These are phyloP conservation scores for Agelas oroides DNA, from an alignment of 37 sponge, comb jelly and placozoan species.

Conservation along the genomic window DNA sequence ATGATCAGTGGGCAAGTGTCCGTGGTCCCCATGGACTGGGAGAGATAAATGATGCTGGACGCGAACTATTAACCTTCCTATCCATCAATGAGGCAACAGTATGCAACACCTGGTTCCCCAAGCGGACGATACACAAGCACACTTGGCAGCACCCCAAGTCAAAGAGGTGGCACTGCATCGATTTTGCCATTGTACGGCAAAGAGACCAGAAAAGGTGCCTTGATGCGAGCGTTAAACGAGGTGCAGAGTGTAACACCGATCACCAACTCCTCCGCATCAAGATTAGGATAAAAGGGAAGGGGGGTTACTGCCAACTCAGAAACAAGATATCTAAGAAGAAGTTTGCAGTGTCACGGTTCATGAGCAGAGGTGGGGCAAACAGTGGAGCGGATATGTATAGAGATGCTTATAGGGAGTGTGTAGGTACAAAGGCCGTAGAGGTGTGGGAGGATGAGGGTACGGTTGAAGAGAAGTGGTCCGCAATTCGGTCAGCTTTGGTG, in stretches of 20 bases:
- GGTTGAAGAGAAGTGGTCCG: background rate
- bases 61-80: slow-evolving; percentile 34
- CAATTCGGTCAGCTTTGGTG: background rate
- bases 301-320: too few relatives aligned
- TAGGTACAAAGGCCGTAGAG: background rate
- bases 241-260: slow-evolving; percentile 39
- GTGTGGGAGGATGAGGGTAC: background rate
- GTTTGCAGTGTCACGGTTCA: slow-evolving; percentile 4
- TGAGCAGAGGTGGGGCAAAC: background rate
- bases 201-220: slow-evolving; percentile 32
- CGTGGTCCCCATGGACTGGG: slow-evolving; percentile 33
- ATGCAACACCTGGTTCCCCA: slow-evolving; percentile 57
- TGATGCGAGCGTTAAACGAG: slow-evolving; percentile 31
- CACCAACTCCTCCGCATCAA: slow-evolving; percentile 28
- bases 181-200: slow-evolving; percentile 33
- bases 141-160: too few relatives aligned
- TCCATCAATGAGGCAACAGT: slow-evolving; percentile 21
- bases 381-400: background rate
- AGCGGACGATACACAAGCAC: slow-evolving; percentile 42
- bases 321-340: too few relatives aligned
- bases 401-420: background rate
- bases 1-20: slow-evolving; percentile 21
- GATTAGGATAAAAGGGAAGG: too few relatives aligned
- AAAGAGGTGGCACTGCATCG: slow-evolving; percentile 43
- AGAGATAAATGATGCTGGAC: slow-evolving; percentile 28